phyloP scores from a whole-genome alignment of 2,797 vertebrate species.

The Premnoplex brunnescens region DNA sequence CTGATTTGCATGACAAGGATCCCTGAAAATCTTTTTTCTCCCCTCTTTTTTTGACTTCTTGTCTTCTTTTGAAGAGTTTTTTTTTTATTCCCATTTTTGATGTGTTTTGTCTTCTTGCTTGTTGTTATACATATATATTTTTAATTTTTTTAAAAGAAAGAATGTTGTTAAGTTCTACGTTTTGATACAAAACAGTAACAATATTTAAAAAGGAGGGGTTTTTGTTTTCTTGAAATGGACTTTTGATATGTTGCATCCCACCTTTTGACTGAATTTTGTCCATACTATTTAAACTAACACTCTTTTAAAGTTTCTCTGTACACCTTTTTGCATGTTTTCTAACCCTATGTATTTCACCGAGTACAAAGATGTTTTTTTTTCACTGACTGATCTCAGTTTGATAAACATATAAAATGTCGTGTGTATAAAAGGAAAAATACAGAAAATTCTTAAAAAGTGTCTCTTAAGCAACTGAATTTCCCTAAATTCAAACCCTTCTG shows the following conservation, averaged over 20 bases:
- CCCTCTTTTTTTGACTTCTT: slow-evolving; percentile 97
- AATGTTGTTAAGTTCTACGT: slow-evolving; percentile 80
- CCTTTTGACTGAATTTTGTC: slow-evolving; percentile 83
- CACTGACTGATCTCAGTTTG: slow-evolving; percentile 62
- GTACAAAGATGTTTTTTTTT: slow-evolving; percentile 72
- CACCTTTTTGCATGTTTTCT: slow-evolving; percentile 93
- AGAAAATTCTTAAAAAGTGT: slow-evolving; percentile 71
- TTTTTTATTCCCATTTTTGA: slow-evolving; percentile 89
- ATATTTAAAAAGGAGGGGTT: slow-evolving; percentile 75
- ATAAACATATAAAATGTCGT: slow-evolving; percentile 46
- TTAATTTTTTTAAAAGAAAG: slow-evolving; percentile 79
- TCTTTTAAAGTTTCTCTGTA: slow-evolving; percentile 82
- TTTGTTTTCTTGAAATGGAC: slow-evolving; percentile 85
- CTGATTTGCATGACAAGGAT: slow-evolving; percentile 97
- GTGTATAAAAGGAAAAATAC: slow-evolving; percentile 37
- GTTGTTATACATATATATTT: slow-evolving; percentile 84
- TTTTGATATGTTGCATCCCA: slow-evolving; percentile 97
- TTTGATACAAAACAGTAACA: slow-evolving; percentile 79
- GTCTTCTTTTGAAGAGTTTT: slow-evolving; percentile 96
- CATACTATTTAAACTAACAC: slow-evolving; percentile 87
- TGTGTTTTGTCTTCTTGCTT: slow-evolving; percentile 99
- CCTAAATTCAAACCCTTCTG: neutral
- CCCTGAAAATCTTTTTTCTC: slow-evolving; percentile 88
- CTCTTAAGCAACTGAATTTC: slow-evolving; percentile 79
- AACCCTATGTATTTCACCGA: slow-evolving; percentile 80